phyloP scores from a whole-genome alignment of 2,113 vertebrate species.

The Hemichromis elongatus region DNA sequence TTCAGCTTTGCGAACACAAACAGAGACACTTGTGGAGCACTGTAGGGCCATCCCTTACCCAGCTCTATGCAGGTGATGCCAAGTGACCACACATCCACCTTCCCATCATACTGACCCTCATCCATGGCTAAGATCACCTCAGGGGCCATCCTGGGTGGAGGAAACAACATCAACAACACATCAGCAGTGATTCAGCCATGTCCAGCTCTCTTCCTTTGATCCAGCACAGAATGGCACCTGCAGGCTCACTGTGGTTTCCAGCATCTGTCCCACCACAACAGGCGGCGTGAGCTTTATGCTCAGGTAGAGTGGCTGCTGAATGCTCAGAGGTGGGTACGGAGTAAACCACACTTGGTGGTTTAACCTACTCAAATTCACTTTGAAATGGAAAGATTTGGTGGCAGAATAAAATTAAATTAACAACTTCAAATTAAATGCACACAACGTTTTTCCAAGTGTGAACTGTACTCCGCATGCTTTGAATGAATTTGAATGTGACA shows the following conservation, averaged over 20 bases:
- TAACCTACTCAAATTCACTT: neutral
- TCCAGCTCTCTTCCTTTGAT: constrained; percentile 1
- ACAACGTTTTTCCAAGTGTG: neutral
- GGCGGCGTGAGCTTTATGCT: neutral
- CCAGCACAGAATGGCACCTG: neutral
- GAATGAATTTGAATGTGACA: neutral
- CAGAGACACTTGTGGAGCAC: neutral
- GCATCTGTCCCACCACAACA: neutral
- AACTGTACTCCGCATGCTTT: neutral
- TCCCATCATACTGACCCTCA: constrained; percentile 90
- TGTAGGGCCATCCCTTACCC: constrained; percentile 67
- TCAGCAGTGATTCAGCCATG: neutral
- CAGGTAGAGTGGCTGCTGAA: neutral
- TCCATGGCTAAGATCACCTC: constrained; percentile 94
- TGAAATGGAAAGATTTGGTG: neutral
- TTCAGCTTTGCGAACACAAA: neutral
- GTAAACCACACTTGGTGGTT: neutral
- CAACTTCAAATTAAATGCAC: neutral
- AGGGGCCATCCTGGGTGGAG: constrained; percentile 84
- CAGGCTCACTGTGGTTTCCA: neutral
- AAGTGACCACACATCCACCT: constrained; percentile 93
- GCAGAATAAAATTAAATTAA: neutral
- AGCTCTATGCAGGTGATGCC: constrained; percentile 92
- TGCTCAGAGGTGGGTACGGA: neutral
- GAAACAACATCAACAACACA: neutral